Evolutionary conservation across 1,140 invertebrate genomes (phyloP), one percentile per base, ranked within the genome.

Genomic region (Drosophila mayri): DNA sequence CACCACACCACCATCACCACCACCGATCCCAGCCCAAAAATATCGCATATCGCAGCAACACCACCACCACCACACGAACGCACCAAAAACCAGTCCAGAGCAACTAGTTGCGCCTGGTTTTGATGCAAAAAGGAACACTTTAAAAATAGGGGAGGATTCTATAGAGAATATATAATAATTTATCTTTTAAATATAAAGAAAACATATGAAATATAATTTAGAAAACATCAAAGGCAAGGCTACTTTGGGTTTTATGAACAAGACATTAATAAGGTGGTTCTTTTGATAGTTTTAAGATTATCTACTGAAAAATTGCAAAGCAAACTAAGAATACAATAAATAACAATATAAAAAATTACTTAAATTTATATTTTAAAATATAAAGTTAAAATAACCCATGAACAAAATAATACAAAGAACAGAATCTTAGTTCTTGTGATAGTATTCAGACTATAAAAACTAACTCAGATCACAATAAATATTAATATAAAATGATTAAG

Each of bases 101-200:
- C 84, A 83, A 88, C 84, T 87, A 86, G 83, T 86, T 86, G 83
- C 83, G 64, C 76, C 73, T 71, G 76, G 57, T 70, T 66, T 49
- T 30, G 67, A 60, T 49, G 50, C 65, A 70, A 46, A 70, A 70
- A 32, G 20, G 0, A 20, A 35, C 64, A 67, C 64, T 47, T 20
- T 1, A 14, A 38, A 7, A 43, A 65, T n/a, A n/a, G 10, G 4
- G 6, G 8, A 5, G 6, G n/a, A 11, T 20, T 18, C 2, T 28
- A 14, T 11, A 49, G 10, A 12, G 9, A 22, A 4, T 32, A 0
- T 2, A 4, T 14, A 35, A 1, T 16, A 22, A 12, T 37, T 55
- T 11, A 38, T 12, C n/a, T 7, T 0, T 20, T n/a, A 4, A n/a
- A 18, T 0, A 2, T 20, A 32, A 14, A 14, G 12, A 3, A 20